Evolutionary conservation across 2,797 vertebrate genomes (phyloP).

Genomic region (Gallinago solitaria): DNA sequence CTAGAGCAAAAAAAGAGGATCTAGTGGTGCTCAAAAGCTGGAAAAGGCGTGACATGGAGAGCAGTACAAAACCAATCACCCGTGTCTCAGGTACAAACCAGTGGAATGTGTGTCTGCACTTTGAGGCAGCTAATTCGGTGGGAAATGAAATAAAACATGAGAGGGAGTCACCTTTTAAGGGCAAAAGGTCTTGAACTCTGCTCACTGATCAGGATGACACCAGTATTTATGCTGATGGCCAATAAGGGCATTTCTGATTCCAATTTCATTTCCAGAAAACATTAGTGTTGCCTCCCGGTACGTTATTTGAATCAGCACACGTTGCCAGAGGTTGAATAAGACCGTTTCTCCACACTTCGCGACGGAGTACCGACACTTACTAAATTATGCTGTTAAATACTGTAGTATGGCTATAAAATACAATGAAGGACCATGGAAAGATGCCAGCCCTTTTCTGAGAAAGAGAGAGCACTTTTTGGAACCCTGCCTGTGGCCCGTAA

Average conservation of each 20-base stretch:
- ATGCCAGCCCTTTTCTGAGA: constrained; percentile 61
- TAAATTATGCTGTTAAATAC: constrained; percentile 75
- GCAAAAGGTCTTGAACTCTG: not conserved
- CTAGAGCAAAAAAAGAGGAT: not conserved
- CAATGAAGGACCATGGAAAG: constrained; percentile 62
- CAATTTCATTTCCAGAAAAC: constrained; percentile 49
- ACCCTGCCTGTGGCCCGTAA: constrained; percentile 62
- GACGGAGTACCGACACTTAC: constrained; percentile 41
- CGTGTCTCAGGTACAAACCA: not conserved
- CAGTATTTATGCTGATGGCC: constrained; percentile 23
- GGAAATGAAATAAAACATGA: not conserved
- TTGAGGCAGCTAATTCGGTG: not conserved
- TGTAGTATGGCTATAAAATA: constrained; percentile 70
- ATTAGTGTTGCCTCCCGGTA: not conserved
- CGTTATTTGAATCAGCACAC: not conserved
- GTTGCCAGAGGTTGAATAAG: constrained; percentile 59
- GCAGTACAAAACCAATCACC: not conserved
- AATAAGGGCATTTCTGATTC: constrained; percentile 31
- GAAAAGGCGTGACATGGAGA: not conserved
- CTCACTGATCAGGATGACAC: not conserved
- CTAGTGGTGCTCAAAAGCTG: not conserved
- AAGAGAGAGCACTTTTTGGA: constrained; percentile 50
- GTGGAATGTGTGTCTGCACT: not conserved
- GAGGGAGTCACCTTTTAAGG: not conserved
- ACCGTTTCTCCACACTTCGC: constrained; percentile 25